A percentile compares a stretch with the other conserved stretches of the same genome.
These are phyloP conservation scores for Gavia stellata DNA, from an alignment of 2,113 vertebrate genomes.

Conservation along the genomic window DNA sequence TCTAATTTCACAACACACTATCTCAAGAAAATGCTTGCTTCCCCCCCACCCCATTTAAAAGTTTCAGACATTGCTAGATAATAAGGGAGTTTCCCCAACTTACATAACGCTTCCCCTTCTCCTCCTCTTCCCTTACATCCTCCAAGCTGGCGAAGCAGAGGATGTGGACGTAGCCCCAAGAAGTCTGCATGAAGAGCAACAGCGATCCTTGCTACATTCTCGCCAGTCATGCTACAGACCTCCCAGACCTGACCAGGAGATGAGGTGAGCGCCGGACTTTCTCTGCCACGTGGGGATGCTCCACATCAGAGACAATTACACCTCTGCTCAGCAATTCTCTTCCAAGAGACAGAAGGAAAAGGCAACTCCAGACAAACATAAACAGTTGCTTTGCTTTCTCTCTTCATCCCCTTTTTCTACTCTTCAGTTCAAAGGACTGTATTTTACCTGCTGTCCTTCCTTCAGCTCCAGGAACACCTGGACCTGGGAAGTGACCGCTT, in stretches of 20 bases:
- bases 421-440: neutral
- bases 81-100: neutral
- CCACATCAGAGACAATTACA: neutral
- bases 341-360: neutral
- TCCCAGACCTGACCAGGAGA: neutral
- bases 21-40: neutral
- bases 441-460: neutral
- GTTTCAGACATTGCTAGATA: neutral
- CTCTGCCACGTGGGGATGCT: neutral
- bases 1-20: neutral
- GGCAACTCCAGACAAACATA: neutral
- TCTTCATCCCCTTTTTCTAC: neutral
- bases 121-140: neutral
- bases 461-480: neutral
- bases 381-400: neutral
- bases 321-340: neutral
- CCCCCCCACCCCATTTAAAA: neutral
- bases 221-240: neutral
- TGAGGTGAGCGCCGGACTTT: neutral
- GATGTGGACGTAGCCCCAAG: neutral
- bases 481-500: rapidly evolving
- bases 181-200: neutral
- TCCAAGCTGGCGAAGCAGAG: neutral
- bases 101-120: neutral
- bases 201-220: neutral